phyloP scores from a whole-genome alignment of 2,888 invertebrate species.

The Leucophora obtusa region DNA sequence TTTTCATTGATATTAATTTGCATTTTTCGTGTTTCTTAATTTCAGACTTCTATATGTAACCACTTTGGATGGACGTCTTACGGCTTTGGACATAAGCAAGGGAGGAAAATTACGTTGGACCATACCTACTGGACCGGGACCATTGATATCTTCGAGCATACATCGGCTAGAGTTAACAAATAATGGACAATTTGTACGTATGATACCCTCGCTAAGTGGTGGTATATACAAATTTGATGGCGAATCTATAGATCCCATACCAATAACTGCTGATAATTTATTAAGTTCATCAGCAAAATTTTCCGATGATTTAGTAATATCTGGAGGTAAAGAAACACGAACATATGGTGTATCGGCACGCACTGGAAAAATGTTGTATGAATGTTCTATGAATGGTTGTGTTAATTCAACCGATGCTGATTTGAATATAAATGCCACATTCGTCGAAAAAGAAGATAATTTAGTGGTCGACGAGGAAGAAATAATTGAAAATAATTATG shows the following conservation, averaged over 20 bases:
- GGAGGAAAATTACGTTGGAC: constrained; percentile 88
- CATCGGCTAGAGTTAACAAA: constrained; percentile 91
- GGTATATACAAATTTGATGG: constrained; percentile 95
- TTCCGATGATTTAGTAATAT: constrained; percentile 90
- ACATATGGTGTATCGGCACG: constrained; percentile 91
- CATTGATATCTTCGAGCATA: constrained; percentile 92
- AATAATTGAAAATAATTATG: constrained; percentile 63
- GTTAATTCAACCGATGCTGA: constrained; percentile 83
- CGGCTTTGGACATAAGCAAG: constrained; percentile 86
- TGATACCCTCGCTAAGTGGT: constrained; percentile 96
- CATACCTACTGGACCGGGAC: constrained; percentile 85
- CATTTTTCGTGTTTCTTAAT: constrained; percentile 21
- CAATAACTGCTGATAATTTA: constrained; percentile 91
- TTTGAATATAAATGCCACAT: constrained; percentile 33
- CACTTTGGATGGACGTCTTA: constrained; percentile 92
- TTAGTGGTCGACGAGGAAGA: constrained; percentile 46
- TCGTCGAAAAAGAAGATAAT: constrained; percentile 40
- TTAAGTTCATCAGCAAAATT: constrained; percentile 92
- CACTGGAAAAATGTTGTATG: constrained; percentile 86
- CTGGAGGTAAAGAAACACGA: constrained; percentile 91
- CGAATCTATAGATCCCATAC: constrained; percentile 90
- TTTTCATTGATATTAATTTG: not conserved
- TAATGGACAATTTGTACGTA: constrained; percentile 90
- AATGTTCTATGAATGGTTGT: constrained; percentile 87
- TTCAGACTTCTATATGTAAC: constrained; percentile 88